phyloP scores from a whole-genome alignment of 2,888 invertebrate genomes.

The Hypercompe scribonia region DNA sequence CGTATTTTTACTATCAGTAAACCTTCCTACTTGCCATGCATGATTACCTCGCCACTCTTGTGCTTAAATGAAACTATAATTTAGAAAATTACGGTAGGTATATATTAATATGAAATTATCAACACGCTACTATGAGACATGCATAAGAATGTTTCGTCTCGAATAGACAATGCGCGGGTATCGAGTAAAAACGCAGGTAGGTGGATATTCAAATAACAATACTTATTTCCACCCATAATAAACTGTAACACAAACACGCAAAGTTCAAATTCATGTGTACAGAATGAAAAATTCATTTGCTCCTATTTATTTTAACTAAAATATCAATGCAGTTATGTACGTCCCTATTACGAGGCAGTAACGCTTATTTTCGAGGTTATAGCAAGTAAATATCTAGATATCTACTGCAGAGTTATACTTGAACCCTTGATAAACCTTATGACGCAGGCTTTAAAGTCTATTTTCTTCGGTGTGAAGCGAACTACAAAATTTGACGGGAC shows the following conservation, averaged over 20 bases:
- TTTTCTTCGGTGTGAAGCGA: constrained; percentile 8
- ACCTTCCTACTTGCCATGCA: constrained; percentile 16
- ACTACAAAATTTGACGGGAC: constrained; percentile 34
- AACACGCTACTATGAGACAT: constrained; percentile 49
- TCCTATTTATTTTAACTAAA: constrained; percentile 32
- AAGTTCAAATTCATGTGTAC: constrained; percentile 16
- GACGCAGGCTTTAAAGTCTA: not conserved
- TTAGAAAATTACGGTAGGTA: constrained; percentile 43
- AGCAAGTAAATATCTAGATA: constrained; percentile 37
- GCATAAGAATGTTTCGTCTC: constrained; percentile 59
- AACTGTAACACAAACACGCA: not conserved
- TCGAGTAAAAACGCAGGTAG: constrained; percentile 66
- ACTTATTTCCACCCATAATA: constrained; percentile 27
- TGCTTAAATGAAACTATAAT: constrained; percentile 46
- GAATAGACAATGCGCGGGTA: constrained; percentile 61
- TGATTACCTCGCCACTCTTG: constrained; percentile 18
- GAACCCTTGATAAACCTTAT: constrained; percentile 15
- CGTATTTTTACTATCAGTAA: constrained; percentile 1
- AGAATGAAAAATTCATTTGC: constrained; percentile 24
- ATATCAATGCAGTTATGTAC: constrained; percentile 44
- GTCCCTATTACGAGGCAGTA: constrained; percentile 44
- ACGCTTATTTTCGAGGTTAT: constrained; percentile 39
- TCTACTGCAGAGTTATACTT: constrained; percentile 9
- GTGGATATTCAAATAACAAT: constrained; percentile 51
- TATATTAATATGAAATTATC: constrained; percentile 47